Evolutionary conservation across 2,113 vertebrate genomes (phyloP), one percentile per base, ranked within the genome.

Genomic region (Otus sunia): DNA sequence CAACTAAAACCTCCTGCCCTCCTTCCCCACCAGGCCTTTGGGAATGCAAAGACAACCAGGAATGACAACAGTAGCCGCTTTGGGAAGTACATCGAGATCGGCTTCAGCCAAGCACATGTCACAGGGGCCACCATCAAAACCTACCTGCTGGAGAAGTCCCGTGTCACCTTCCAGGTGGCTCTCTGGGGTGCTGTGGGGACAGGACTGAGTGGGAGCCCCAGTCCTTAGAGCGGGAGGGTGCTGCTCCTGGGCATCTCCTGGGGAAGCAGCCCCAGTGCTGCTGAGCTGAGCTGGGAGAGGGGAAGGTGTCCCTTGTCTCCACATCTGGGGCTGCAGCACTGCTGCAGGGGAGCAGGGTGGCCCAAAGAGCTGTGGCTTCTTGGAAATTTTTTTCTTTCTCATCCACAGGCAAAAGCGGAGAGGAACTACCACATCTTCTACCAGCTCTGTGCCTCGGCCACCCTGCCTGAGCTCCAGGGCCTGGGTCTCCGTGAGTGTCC

Each of bases 41-140:
- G 98, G 27, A 99, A 99, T 5, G 98, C 98, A 5, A 98, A 98
- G 97, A 98, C 98, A 17, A 98, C 94, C 36, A 96, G 98, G 39
- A 99, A 99, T 27, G 98, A 98, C 97, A 99, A 99, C 97, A 98
- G 98, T 43, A 99, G 98, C 87, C 90, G 98, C 59, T 99, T 99
- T 82, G 98, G 98, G 66, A 99, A 99, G 95, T 99, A 99, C 92
- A 98, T 98, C 0, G 98, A 98, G 92, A 98, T 98, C 1, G 96
- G 98, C 73, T 99, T 99, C 86, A 98, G 97, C 69, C 93, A 74
- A 27, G 95, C 94, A 12, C 97, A 86, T 56, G 98, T 99, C 81
- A 98, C 98, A 5, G 98, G 98, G 16, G 98, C 98, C 15, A 98
- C 98, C 87, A 98, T 99, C 98, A 98, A 97, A 95, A 99, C 98